Evolutionary conservation across 2,888 invertebrate genomes (phyloP), one percentile per base, ranked within the genome.

Genomic region (Heliconius ismenius): DNA sequence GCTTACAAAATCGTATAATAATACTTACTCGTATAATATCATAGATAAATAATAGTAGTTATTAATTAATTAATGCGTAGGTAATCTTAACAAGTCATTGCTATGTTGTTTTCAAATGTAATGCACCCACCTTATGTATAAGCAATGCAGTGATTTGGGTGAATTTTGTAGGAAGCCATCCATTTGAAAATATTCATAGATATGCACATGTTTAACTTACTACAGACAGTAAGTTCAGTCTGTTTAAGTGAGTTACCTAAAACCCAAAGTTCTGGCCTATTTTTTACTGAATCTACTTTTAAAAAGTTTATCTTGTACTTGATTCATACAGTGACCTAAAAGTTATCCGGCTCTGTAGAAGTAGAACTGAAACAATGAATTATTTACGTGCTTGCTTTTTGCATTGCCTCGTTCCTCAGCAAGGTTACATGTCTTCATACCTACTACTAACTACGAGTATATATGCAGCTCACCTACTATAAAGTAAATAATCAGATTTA

Each of bases 321-420:
- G 78, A 79, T 79, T 76, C 79, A 79, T 79, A 74, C 79, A 72
- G 79, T 79, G 79, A 79, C 79, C 79, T 78, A 76, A 79, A 79
- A 79, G 75, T 78, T 78, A 79, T 72, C 78, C 72, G 76, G 70
- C 70, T 65, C 74, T 58, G 67, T 67, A 24, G 67, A 67, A 70
- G 78, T 79, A 73, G 73, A 76, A 76, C 77, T 72, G 78, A 78
- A 79, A 78, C 79, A 74, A 79, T 79, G 79, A 78, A 79, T 79
- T 76, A 79, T 79, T 79, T 79, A 79, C 78, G 69, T 78, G 78
- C 67, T 78, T 72, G 76, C 78, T 79, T 79, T 79, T 79, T 79
- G 78, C 79, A 79, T 79, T 78, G 79, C 77, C 76, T 74, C 74
- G 70, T 72, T 67, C 76, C 43, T 36, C 65, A 62, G 76, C 76